phyloP scores from a whole-genome alignment of 2,113 vertebrate genomes.

The Poecile atricapillus region DNA sequence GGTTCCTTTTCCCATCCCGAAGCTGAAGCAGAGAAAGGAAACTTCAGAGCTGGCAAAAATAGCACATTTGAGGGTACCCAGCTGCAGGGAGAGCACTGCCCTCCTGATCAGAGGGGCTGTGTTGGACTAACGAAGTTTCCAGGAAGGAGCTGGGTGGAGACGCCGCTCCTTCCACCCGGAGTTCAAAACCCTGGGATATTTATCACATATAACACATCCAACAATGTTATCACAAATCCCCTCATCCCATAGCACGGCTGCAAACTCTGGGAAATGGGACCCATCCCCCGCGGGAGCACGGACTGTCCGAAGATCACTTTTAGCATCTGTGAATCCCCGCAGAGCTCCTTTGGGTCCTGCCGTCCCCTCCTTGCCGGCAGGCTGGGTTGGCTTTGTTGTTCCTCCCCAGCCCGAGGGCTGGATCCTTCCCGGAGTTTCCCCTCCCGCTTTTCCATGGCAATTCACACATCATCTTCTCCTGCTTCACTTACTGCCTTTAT shows the following conservation, averaged over 20 bases:
- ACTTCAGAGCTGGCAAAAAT: neutral
- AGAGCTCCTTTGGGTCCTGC: neutral
- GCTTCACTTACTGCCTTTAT: neutral
- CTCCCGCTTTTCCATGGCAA: neutral
- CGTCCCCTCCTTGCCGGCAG: accelerated
- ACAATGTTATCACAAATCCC: neutral
- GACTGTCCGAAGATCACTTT: neutral
- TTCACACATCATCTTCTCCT: neutral
- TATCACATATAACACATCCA: neutral
- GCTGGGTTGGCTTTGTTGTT: neutral
- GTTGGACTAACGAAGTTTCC: neutral
- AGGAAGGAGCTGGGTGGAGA: neutral
- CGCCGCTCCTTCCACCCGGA: accelerated
- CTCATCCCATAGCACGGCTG: accelerated
- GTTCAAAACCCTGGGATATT: neutral
- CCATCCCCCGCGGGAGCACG: accelerated
- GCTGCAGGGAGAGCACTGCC: neutral
- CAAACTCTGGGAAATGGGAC: neutral
- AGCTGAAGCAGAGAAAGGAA: neutral
- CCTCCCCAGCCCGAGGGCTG: neutral
- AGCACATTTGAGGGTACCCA: neutral
- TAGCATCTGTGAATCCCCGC: neutral
- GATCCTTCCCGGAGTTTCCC: neutral
- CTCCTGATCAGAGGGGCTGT: neutral
- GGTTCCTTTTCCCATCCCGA: neutral